phyloP scores from a whole-genome alignment of 2,888 invertebrate species.

The Nemotelus nigrinus region DNA sequence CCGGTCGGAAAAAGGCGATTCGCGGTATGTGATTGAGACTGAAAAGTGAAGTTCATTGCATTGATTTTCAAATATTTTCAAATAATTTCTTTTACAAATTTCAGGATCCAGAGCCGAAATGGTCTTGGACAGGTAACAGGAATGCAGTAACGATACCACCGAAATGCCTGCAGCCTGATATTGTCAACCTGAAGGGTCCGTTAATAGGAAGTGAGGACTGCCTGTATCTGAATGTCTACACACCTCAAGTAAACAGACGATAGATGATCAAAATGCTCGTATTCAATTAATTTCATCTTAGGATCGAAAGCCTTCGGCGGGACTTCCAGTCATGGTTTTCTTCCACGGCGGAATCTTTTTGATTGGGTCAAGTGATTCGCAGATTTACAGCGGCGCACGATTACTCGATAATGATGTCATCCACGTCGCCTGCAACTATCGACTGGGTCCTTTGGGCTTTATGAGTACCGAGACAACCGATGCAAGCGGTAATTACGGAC shows the following conservation, averaged over 20 bases:
- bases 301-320: neutral
- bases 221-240: slow-evolving; percentile 5
- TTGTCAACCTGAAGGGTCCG: neutral
- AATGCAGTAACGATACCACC: neutral
- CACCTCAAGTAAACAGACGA: neutral
- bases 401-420: slow-evolving; percentile 73
- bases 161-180: neutral
- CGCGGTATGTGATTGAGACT: neutral
- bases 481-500: slow-evolving; percentile 70
- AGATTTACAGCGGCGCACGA: slow-evolving; percentile 72
- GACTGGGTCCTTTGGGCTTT: slow-evolving; percentile 70
- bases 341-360: slow-evolving; percentile 70
- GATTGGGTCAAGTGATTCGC: slow-evolving; percentile 71
- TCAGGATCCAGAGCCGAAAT: neutral
- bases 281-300: neutral
- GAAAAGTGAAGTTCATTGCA: too few relatives aligned
- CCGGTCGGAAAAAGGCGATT: neutral
- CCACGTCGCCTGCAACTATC: slow-evolving; percentile 72
- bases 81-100: too few relatives aligned
- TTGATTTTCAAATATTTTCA: too few relatives aligned
- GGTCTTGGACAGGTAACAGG: neutral
- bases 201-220: slow-evolving; percentile 3
- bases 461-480: slow-evolving; percentile 69
- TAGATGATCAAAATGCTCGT: too few relatives aligned
- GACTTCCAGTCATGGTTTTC: slow-evolving; percentile 72